These are phyloP conservation scores for Stercorarius parasiticus DNA, from an alignment of 2,113 vertebrate species.

Conservation along the genomic window DNA sequence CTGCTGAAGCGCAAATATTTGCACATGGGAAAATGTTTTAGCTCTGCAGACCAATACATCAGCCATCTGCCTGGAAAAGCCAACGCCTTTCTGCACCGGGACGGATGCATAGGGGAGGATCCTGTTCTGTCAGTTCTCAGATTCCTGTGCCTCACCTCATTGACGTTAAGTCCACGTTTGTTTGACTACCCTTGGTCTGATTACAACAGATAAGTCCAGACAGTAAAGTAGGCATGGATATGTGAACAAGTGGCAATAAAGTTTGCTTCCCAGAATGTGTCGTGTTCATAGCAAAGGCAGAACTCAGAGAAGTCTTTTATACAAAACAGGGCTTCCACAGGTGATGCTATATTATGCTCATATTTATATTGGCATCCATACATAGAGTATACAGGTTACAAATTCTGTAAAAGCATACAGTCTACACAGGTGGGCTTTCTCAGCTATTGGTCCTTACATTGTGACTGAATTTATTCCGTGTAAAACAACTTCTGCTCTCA, in stretches of 20 bases:
- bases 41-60: slow-evolving; percentile 55
- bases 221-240: slow-evolving; percentile 1
- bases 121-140: slow-evolving; percentile 69
- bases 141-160: slow-evolving; percentile 20
- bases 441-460: not conserved
- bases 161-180: slow-evolving; percentile 47
- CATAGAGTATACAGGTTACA: too few relatives aligned
- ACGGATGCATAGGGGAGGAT: slow-evolving; percentile 69
- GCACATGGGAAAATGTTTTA: slow-evolving; percentile 62
- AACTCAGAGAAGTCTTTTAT: not conserved
- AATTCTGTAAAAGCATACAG: not conserved
- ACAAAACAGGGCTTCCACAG: not conserved
- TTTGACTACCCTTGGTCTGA: slow-evolving; percentile 64
- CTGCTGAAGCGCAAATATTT: slow-evolving; percentile 78
- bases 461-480: not conserved
- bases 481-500: not conserved
- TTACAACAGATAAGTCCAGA: slow-evolving; percentile 49
- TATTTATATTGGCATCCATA: not conserved
- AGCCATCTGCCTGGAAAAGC: slow-evolving; percentile 73
- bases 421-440: not conserved
- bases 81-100: slow-evolving; percentile 66
- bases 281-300: not conserved
- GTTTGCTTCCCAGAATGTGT: not conserved
- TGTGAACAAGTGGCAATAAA: not conserved
- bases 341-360: rapidly evolving